These are phyloP conservation scores for Rhyacophila evoluta DNA, from an alignment of 2,888 invertebrate genomes.

Conservation along the genomic window DNA sequence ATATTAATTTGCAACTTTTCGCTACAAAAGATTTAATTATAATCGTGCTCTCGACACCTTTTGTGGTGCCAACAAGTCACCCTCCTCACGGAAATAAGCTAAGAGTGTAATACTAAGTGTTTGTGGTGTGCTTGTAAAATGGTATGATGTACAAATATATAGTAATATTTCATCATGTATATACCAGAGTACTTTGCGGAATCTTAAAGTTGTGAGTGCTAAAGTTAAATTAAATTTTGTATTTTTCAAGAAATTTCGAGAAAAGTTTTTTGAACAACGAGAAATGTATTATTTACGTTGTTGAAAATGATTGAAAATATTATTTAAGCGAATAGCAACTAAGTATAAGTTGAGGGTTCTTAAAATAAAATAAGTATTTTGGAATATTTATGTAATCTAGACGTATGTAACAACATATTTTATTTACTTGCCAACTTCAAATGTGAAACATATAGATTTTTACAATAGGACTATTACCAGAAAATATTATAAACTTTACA, in stretches of 20 bases:
- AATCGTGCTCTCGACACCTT: slow-evolving; percentile 30
- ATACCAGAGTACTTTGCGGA: not conserved
- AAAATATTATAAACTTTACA: too few species aligned
- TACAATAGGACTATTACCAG: too few species aligned
- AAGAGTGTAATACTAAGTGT: slow-evolving; percentile 16
- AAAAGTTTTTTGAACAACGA: not conserved
- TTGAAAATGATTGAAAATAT: not conserved
- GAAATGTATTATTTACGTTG: not conserved
- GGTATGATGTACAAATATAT: slow-evolving; percentile 2
- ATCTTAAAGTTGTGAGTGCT: not conserved
- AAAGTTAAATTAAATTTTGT: slow-evolving; percentile 1
- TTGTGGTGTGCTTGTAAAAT: slow-evolving; percentile 16
- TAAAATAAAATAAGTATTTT: too few species aligned
- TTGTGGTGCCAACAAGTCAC: not conserved
- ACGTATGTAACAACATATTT: too few species aligned
- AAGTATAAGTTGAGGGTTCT: too few species aligned
- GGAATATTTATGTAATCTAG: too few species aligned
- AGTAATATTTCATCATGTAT: not conserved
- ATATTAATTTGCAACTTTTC: slow-evolving; percentile 36
- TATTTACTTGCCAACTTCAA: too few species aligned
- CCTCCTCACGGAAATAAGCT: not conserved
- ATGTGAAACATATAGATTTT: too few species aligned
- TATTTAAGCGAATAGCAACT: not conserved
- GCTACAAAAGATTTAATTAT: slow-evolving; percentile 39
- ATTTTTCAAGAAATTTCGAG: not conserved